Conservation (phyloP, 1,140 invertebrate species). For the Heliothis subflexa region DNA sequence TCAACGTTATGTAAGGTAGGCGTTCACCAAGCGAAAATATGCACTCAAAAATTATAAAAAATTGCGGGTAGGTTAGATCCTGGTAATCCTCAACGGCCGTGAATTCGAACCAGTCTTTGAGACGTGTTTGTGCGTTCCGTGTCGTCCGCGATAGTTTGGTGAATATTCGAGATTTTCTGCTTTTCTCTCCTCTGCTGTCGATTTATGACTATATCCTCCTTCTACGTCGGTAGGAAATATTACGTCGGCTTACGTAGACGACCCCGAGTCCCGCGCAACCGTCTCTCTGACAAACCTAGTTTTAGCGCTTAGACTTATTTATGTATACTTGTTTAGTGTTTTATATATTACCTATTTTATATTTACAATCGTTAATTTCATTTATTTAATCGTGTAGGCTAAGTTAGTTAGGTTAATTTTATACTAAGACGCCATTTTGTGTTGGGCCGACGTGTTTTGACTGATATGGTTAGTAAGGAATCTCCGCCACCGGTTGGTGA, state of each 20-base stretch:
- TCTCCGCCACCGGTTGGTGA: constrained; percentile 51
- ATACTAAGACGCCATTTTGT: constrained; percentile 76
- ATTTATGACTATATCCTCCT: not conserved
- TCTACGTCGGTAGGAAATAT: constrained; percentile 51
- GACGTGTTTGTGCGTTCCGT: constrained; percentile 63
- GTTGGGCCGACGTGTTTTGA: constrained; percentile 51
- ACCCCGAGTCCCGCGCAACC: constrained; percentile 24
- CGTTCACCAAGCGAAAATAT: not conserved
- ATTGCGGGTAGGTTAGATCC: constrained; percentile 11
- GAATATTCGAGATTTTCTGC: constrained; percentile 49
- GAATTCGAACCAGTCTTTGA: constrained; percentile 64
- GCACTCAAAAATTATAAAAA: not conserved
- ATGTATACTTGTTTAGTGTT: constrained; percentile 51
- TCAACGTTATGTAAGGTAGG: constrained; percentile 9
- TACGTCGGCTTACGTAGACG: constrained; percentile 51
- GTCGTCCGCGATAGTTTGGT: constrained; percentile 54
- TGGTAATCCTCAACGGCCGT: not conserved
- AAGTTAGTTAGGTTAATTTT: constrained; percentile 61
- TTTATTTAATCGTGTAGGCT: constrained; percentile 48
- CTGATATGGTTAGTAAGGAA: constrained; percentile 71
- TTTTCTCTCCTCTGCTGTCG: constrained; percentile 38
- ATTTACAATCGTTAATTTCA: constrained; percentile 56
- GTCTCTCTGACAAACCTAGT: constrained; percentile 50
- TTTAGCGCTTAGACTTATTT: constrained; percentile 45
- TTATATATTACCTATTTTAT: constrained; percentile 57